These are phyloP conservation scores for Achroia grisella DNA, from an alignment of 1,140 invertebrate species.

Conservation along the genomic window DNA sequence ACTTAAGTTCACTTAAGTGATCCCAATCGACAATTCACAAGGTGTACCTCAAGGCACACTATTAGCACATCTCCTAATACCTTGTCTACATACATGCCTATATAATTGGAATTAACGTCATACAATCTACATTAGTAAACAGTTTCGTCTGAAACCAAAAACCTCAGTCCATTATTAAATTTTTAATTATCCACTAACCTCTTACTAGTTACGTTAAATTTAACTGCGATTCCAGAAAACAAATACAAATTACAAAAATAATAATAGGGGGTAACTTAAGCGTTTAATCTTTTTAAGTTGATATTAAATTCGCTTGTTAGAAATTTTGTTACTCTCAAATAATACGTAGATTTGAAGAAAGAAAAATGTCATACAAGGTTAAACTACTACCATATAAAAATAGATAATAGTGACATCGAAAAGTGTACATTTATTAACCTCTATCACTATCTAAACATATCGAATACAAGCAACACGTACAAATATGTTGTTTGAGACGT, in stretches of 20 bases:
- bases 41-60: constrained; percentile 48
- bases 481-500: no score
- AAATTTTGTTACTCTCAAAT: background rate
- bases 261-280: no score
- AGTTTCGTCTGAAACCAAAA: no score
- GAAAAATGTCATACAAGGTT: constrained; percentile 6
- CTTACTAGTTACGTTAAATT: no score
- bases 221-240: background rate
- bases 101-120: background rate
- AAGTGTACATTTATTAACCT: constrained; percentile 24
- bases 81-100: background rate
- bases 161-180: background rate
- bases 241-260: no score
- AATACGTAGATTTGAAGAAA: background rate
- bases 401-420: constrained; percentile 60
- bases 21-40: constrained; percentile 10
- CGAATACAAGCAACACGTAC: no score
- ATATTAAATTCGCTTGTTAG: no score
- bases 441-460: background rate
- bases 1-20: constrained; percentile 22
- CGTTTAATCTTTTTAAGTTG: no score
- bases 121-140: no score
- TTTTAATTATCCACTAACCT: background rate
- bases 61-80: constrained; percentile 31
- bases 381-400: constrained; percentile 55